Base-by-base conservation (phyloP, 2,113 vertebrate species). In the Rattus rattus region DNA sequence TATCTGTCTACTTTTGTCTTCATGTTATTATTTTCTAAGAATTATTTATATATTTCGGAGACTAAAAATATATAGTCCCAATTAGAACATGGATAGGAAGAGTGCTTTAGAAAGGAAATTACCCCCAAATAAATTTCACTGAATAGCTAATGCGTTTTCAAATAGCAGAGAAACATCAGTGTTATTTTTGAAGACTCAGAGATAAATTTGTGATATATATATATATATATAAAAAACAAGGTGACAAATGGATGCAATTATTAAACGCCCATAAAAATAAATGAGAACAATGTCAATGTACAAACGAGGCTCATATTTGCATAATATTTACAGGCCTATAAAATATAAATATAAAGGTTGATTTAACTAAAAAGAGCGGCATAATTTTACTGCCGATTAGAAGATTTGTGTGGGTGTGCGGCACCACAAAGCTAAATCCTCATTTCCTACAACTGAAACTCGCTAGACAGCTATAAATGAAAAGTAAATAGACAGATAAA, bases 331-430 rank as follows among this genome's bases (percentile, higher is more conserved):
- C 20, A 43, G 49, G 79, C 30, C 33, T 83, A 92, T 69, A 65
- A 75, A 79, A 67, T 77, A 16, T 72, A 93, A 93, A 92, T 83
- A 73, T 7, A 2, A 81, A 72, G 80, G 75, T 76, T 85, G 76
- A 88, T 84, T 88, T 94, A 92, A 91, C 33, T 26, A 75, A 92
- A 90, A 97, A 59, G 9, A 36, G 6, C 54, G 39, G 69, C 80
- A 73, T 88, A 67, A 67, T 75, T 92, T 96, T 90, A 67, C 63
- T 81, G n/a, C 65, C 47, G 83, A 24, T 19, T 80, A 79, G 54
- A 61, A 92, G 4, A n/a, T 61, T 92, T 92, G n/a, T 86, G 16
- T 94, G 33, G 39, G 20, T 8, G 11, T 52, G 11, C 75, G 43
- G 6, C 30, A 67, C 70, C 24, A 77, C 5, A 63, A 14, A 97